phyloP scores from a whole-genome alignment of 2,888 invertebrate genomes.

The Torymus texanus region DNA sequence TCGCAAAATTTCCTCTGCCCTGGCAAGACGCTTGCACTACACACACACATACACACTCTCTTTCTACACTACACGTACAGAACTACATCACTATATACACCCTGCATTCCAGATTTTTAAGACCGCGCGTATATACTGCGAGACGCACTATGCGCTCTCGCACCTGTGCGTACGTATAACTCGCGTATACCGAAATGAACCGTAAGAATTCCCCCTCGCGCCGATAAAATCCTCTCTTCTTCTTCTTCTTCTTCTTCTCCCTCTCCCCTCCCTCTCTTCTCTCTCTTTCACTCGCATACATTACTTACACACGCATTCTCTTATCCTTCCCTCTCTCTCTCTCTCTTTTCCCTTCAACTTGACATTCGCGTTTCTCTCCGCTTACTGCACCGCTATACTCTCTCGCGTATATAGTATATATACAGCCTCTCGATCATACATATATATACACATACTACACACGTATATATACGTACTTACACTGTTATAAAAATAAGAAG shows the following conservation, averaged over 20 bases:
- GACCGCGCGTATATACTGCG: background rate
- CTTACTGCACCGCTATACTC: background rate
- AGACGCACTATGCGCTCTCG: too few species aligned
- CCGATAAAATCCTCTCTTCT: conserved; percentile 28
- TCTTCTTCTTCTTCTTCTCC: conserved; percentile 10
- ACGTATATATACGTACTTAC: background rate
- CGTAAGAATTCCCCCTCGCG: conserved; percentile 46
- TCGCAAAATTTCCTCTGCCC: too few species aligned
- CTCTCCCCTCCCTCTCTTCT: background rate
- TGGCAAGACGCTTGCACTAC: too few species aligned
- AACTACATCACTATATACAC: too few species aligned
- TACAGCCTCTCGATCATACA: too few species aligned
- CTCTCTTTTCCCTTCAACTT: conserved; percentile 44
- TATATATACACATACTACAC: background rate
- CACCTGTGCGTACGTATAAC: background rate
- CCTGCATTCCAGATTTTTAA: too few species aligned
- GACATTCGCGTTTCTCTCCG: conserved; percentile 30
- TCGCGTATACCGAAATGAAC: conserved; percentile 45
- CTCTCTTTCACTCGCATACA: conserved; percentile 10
- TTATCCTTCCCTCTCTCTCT: conserved; percentile 4
- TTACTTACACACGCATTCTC: conserved; percentile 4
- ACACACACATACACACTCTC: too few species aligned
- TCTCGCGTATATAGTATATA: too few species aligned
- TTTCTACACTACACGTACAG: too few species aligned
- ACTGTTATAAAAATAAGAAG: conserved; percentile 30